Conservation (phyloP, 2,888 invertebrate species). For the Abrostola tripartita region DNA sequence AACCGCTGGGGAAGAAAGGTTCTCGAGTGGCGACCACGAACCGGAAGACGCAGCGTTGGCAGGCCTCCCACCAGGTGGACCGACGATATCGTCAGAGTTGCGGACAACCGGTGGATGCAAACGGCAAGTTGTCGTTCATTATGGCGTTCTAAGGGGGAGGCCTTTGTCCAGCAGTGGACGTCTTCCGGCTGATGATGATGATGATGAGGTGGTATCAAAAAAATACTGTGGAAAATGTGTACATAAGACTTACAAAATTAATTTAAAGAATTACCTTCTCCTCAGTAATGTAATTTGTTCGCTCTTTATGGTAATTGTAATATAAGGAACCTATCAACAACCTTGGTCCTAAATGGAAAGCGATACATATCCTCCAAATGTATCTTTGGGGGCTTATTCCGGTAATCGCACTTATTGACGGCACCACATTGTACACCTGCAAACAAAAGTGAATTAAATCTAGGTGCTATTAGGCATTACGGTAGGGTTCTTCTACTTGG, state of each 20-base stretch:
- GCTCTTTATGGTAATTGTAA: conserved; percentile 93
- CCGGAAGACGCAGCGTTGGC: too few relatives aligned
- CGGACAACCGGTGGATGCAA: too few relatives aligned
- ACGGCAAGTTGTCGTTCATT: too few relatives aligned
- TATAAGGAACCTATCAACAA: conserved; percentile 96
- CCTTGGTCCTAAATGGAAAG: conserved; percentile 96
- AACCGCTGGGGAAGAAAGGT: too few relatives aligned
- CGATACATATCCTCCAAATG: conserved; percentile 97
- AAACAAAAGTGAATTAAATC: conserved; percentile 30
- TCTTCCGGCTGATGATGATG: too few relatives aligned
- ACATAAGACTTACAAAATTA: conserved; percentile 15
- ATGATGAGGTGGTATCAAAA: conserved; percentile 4
- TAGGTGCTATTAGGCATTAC: background rate
- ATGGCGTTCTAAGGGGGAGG: too few relatives aligned
- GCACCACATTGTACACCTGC: conserved; percentile 97
- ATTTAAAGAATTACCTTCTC: conserved; percentile 73
- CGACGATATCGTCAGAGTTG: too few relatives aligned
- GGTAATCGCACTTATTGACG: conserved; percentile 98
- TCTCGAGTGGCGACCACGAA: too few relatives aligned
- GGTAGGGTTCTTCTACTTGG: background rate
- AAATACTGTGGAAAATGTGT: background rate
- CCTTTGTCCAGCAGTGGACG: too few relatives aligned
- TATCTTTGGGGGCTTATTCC: conserved; percentile 97
- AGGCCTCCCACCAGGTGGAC: too few relatives aligned
- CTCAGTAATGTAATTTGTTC: conserved; percentile 89